Conservation (phyloP, 2,113 vertebrate genomes). For the Smithornis capensis region DNA sequence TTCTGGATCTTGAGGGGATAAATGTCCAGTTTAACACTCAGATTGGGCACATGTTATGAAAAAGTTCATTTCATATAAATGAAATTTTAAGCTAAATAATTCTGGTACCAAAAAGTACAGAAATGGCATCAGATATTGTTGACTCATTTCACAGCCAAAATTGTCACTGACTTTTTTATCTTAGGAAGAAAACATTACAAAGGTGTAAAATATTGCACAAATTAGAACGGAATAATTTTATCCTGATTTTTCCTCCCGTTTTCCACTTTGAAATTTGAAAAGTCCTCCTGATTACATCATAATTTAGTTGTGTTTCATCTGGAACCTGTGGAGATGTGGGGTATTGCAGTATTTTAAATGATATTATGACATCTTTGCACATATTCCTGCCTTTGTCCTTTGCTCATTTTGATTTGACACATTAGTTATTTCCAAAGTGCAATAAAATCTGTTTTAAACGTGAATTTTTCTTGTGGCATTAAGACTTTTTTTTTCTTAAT, state of each 20-base stretch:
- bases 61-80: neutral
- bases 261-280: neutral
- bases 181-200: neutral
- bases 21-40: neutral
- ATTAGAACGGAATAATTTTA: neutral
- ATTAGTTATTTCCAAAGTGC: neutral
- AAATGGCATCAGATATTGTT: neutral
- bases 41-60: neutral
- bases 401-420: neutral
- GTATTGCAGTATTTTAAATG: neutral
- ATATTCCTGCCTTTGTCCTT: neutral
- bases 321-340: neutral
- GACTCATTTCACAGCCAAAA: neutral
- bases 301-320: neutral
- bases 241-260: neutral
- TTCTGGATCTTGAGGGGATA: neutral
- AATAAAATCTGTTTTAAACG: neutral
- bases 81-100: neutral
- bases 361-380: neutral
- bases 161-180: neutral
- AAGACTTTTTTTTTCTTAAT: neutral
- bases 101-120: neutral
- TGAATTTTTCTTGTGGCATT: neutral
- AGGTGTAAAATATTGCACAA: neutral
- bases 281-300: fast-evolving